Evolutionary conservation across 1,140 invertebrate species (phyloP), one percentile per base, ranked within the genome.

Genomic region (Bursaphelenchus mucronatus): DNA sequence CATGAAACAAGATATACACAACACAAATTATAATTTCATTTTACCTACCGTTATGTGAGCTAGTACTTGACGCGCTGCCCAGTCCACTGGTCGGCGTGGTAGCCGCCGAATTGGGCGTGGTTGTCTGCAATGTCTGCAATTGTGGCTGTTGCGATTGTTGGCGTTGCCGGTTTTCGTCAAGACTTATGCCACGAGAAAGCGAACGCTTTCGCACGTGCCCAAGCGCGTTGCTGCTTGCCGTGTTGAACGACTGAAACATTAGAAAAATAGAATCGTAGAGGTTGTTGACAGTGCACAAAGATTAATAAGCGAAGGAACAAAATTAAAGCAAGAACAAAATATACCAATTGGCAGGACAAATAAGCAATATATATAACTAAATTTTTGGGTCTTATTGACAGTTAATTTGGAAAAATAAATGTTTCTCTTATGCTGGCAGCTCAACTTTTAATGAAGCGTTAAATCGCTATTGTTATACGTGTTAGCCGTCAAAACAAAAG

Each of bases 131-230:
- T 8, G 64, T 45, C 62, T 43, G 44, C 13, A n/a, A 39, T n/a
- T 8, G n/a, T 21, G n/a, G 50, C 43, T 39, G 21, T 43, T 39
- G n/a, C 53, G 53, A 43, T 9, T 58, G 57, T 49, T 44, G 15
- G 49, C 51, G 58, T 44, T 69, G 15, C n/a, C 43, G 57, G 9
- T 62, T 52, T 30, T 66, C 71, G 45, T 73, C 66, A n/a, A 70
- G 64, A 44, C 59, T 62, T 10, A 50, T 62, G 15, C 63, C 69
- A 17, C 71, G 57, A 46, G 71, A 68, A 44, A 74, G 53, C 15
- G 63, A 65, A 49, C 63, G 63, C n/a, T 64, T 64, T 19, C 63
- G 19, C 45, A 65, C 64, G 61, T 65, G 63, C 7, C 59, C 63
- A 13, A 61, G 45, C 2, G 47, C 68, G 45, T 57, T 63, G 41